Percentiles rank a stretch among this genome's conserved stretches.
These are phyloP conservation scores for Brachylomia viminalis DNA, from an alignment of 2,888 invertebrate genomes.

Conservation along the genomic window DNA sequence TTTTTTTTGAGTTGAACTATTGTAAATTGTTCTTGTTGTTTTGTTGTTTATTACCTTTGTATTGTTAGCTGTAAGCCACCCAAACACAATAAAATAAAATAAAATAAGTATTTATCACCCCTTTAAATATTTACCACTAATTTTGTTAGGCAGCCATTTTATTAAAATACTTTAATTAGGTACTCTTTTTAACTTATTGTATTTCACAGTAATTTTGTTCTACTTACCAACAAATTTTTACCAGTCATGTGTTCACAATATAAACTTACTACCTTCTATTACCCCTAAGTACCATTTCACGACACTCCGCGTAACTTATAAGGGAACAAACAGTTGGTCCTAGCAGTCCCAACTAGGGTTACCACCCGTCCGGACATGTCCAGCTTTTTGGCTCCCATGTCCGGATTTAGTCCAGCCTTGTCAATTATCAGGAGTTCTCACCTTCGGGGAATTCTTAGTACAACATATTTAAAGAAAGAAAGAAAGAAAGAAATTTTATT, in stretches of 20 bases:
- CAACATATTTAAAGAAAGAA: not conserved
- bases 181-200: not conserved
- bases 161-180: not conserved
- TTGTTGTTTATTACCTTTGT: too few species aligned
- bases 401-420: not conserved
- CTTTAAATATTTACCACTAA: not conserved
- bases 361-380: not conserved
- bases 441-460: not conserved
- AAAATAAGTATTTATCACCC: not conserved
- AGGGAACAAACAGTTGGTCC: conserved; percentile 13
- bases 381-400: too few species aligned
- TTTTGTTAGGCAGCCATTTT: not conserved
- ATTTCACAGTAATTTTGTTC: not conserved
- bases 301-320: conserved; percentile 4
- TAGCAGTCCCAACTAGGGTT: not conserved
- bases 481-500: too few species aligned
- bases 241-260: not conserved
- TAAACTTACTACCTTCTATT: not conserved
- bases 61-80: too few species aligned
- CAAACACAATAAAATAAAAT: too few species aligned
- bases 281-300: not conserved
- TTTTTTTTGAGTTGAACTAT: too few species aligned
- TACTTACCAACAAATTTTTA: not conserved
- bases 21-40: too few species aligned
- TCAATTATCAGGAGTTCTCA: not conserved